phyloP scores from a whole-genome alignment of 2,797 vertebrate species.

The Setipinna tenuifilis region DNA sequence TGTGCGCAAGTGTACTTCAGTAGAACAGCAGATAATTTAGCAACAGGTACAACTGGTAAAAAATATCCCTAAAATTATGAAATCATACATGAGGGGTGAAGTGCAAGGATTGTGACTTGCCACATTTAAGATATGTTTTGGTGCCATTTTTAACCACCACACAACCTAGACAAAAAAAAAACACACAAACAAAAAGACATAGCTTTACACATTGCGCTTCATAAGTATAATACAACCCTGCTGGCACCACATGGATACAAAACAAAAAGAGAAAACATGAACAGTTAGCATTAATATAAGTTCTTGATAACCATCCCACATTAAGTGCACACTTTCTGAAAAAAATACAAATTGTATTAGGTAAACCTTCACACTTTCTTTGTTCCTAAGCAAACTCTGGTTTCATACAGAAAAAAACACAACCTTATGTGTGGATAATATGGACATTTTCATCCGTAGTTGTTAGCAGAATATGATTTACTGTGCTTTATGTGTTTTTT shows the following conservation, averaged over 20 bases:
- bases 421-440: not conserved
- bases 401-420: not conserved
- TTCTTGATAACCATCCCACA: not conserved
- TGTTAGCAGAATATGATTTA: not conserved
- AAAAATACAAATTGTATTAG: not conserved
- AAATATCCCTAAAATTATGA: not conserved
- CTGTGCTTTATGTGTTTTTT: not conserved
- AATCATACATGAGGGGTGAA: not conserved
- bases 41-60: not conserved
- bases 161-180: not conserved
- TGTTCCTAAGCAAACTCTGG: not conserved
- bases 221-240: not conserved
- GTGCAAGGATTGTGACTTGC: not conserved
- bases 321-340: not conserved
- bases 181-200: not conserved
- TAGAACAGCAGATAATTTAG: not conserved
- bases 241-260: not conserved
- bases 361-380: slow-evolving; percentile 19
- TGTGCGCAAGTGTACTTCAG: not conserved
- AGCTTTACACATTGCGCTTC: not conserved
- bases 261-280: not conserved
- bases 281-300: not conserved
- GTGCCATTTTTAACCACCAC: not conserved
- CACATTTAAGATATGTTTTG: not conserved
- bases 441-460: not conserved